These are phyloP conservation scores for Pseudeuparius sepicola DNA, from an alignment of 2,888 invertebrate genomes.

Conservation along the genomic window DNA sequence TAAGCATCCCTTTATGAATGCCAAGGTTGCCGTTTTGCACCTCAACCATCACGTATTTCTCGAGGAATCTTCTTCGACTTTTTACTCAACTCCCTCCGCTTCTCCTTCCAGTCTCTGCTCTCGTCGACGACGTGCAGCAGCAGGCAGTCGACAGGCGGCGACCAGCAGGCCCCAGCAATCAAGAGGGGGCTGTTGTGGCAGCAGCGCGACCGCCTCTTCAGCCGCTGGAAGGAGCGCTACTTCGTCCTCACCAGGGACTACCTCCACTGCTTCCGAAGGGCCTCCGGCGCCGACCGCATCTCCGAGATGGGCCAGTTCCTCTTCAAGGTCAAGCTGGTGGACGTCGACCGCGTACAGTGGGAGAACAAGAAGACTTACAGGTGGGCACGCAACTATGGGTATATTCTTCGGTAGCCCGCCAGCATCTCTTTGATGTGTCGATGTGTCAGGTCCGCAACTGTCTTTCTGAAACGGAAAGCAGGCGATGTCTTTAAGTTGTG, in stretches of 20 bases:
- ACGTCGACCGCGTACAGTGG: conserved; percentile 57
- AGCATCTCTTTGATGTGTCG: no score
- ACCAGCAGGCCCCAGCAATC: conserved; percentile 48
- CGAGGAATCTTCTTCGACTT: no score
- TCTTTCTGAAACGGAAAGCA: no score
- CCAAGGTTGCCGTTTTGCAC: no score
- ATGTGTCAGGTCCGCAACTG: no score
- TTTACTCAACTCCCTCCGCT: no score
- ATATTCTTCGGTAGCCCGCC: no score
- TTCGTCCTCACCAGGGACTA: conserved; percentile 56
- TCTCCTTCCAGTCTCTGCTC: conserved; percentile 37
- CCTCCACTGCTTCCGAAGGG: conserved; percentile 54
- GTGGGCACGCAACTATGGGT: no score
- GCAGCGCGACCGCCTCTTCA: conserved; percentile 53
- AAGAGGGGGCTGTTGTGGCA: conserved; percentile 55
- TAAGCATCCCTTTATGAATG: no score
- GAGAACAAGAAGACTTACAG: conserved; percentile 54
- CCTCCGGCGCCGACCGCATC: conserved; percentile 46
- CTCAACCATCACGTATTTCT: no score
- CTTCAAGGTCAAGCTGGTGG: conserved; percentile 45
- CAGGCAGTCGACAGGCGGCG: no score
- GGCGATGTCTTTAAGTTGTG: no score
- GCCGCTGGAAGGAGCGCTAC: conserved; percentile 57
- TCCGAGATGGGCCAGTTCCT: conserved; percentile 59
- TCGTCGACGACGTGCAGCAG: conserved; percentile 29